These are phyloP conservation scores for Cossypha dichroa DNA, from an alignment of 2,797 vertebrate genomes.

Conservation along the genomic window DNA sequence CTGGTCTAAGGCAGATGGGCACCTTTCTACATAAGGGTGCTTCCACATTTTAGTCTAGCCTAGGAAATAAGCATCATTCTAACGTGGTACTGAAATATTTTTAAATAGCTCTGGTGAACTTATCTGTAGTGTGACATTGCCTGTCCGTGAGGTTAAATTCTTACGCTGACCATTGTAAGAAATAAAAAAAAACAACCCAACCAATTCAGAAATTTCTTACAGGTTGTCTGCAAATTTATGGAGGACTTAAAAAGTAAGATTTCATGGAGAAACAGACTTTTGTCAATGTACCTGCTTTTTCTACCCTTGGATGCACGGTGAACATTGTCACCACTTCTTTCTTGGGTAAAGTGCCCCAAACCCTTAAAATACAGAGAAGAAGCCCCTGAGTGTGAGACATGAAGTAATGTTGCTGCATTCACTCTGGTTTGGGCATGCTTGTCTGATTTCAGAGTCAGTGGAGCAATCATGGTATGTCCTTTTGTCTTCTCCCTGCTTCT, in stretches of 20 bases:
- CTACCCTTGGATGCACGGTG: not conserved
- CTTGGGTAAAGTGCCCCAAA: not conserved
- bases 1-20: not conserved
- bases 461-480: not conserved
- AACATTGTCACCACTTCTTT: not conserved
- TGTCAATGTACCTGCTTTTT: not conserved
- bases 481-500: not conserved
- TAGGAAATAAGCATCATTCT: not conserved
- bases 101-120: not conserved
- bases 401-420: not conserved
- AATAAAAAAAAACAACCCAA: rapidly evolving
- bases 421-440: not conserved
- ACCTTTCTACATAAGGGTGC: not conserved
- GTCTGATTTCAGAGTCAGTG: not conserved
- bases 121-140: not conserved
- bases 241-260: not conserved
- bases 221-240: not conserved
- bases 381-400: not conserved
- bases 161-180: not conserved
- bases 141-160: not conserved
- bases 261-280: not conserved
- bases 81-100: not conserved
- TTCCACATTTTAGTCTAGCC: not conserved
- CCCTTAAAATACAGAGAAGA: not conserved
- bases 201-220: not conserved